A percentile compares a stretch with the other conserved stretches of the same genome.
Evolutionary conservation across 2,113 vertebrate genomes (phyloP).

Genomic region (Oxygymnocypris stewartii): DNA sequence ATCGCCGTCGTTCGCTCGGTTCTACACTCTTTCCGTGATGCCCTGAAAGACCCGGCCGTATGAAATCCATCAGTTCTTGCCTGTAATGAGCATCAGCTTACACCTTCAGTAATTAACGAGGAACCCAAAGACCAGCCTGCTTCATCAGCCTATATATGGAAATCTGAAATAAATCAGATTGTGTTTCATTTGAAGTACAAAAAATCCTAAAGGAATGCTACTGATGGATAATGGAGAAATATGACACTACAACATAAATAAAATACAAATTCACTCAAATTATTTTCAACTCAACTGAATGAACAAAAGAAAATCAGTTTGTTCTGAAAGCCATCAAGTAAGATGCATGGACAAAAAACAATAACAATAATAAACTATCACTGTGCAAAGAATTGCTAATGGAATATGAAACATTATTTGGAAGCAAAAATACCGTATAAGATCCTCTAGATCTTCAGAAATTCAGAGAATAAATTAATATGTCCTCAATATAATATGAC

Average conservation of each 20-base stretch:
- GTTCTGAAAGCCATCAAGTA: neutral
- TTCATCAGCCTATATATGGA: neutral
- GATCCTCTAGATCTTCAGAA: neutral
- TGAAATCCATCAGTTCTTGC: slow-evolving; percentile 11
- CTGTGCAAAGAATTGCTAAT: neutral
- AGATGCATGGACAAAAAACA: neutral
- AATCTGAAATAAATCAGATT: too few relatives aligned
- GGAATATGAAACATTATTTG: neutral
- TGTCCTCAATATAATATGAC: too few relatives aligned
- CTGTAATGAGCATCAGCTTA: slow-evolving; percentile 17
- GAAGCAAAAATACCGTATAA: neutral
- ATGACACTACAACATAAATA: neutral
- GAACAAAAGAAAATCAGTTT: neutral
- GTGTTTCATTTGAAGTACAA: too few relatives aligned
- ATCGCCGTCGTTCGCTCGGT: slow-evolving; percentile 6
- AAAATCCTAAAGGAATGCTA: neutral
- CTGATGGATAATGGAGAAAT: neutral
- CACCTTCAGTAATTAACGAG: slow-evolving; percentile 38
- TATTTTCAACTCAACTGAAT: neutral
- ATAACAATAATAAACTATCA: neutral
- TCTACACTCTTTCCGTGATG: neutral
- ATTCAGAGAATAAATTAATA: neutral
- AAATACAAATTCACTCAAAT: neutral
- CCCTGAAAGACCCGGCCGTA: neutral
- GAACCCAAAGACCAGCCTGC: neutral